Evolutionary conservation across 92 coral and sea anemone species (phyloP).

Genomic region (Micromussa lordhowensis): DNA sequence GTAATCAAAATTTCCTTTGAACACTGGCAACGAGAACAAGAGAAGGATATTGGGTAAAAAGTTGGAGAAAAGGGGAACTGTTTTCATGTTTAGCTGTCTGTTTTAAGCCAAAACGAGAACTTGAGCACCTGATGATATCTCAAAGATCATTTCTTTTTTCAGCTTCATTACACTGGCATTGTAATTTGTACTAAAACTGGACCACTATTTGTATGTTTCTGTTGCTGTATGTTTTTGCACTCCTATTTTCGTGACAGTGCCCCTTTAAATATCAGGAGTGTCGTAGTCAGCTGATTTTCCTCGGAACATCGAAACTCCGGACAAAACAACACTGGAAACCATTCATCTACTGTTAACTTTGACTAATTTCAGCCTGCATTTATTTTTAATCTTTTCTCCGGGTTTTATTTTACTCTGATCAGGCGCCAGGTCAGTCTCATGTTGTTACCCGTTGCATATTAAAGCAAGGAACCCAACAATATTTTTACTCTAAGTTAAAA

Average conservation of each 20-base stretch:
- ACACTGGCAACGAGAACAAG: slow-evolving; percentile 10
- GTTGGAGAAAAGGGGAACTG: slow-evolving; percentile 16
- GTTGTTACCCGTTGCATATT: slow-evolving; percentile 15
- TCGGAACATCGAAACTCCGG: no score
- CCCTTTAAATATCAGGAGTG: no score
- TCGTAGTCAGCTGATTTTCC: no score
- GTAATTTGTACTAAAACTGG: no score
- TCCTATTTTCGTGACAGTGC: no score
- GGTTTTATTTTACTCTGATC: slow-evolving; percentile 17
- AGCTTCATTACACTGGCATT: slow-evolving; percentile 12
- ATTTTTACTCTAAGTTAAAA: neutral
- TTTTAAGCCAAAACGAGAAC: slow-evolving; percentile 22
- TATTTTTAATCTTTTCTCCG: neutral
- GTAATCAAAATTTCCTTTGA: slow-evolving; percentile 16
- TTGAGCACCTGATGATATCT: slow-evolving; percentile 12
- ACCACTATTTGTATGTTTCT: no score
- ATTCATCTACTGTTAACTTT: no score
- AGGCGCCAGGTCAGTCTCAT: slow-evolving; percentile 10
- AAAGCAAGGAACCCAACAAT: slow-evolving; percentile 12
- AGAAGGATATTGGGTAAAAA: slow-evolving; percentile 16
- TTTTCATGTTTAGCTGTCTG: neutral
- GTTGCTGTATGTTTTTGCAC: no score
- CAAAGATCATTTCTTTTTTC: slow-evolving; percentile 9
- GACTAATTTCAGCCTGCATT: slow-evolving; percentile 1
- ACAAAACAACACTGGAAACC: slow-evolving; percentile 10